Conservation (phyloP, 2,888 invertebrate species). For the Tubulanus polymorphus region DNA sequence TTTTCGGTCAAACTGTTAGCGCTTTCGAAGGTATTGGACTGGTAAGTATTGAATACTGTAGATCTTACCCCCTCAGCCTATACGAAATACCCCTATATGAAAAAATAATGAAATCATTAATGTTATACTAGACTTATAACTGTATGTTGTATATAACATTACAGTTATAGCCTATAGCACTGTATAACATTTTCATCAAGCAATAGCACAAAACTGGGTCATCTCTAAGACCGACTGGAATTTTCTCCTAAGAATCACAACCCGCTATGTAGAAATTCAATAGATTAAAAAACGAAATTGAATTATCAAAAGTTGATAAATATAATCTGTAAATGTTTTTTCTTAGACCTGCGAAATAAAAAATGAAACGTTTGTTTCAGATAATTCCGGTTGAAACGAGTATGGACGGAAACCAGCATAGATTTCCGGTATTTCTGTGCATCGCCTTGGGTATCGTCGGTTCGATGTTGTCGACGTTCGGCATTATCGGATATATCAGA, state of each 20-base stretch:
- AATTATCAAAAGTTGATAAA: too few relatives aligned
- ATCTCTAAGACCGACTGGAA: too few relatives aligned
- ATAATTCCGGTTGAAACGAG: constrained; percentile 51
- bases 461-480: constrained; percentile 35
- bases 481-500: constrained; percentile 41
- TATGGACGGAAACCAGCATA: constrained; percentile 48
- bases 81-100: too few relatives aligned
- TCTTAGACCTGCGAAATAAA: too few relatives aligned
- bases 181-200: not conserved
- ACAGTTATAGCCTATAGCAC: not conserved
- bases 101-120: too few relatives aligned
- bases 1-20: constrained; percentile 44
- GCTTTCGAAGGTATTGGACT: constrained; percentile 50
- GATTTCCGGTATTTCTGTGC: constrained; percentile 40
- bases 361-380: constrained; percentile 26
- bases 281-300: too few relatives aligned
- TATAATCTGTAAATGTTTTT: too few relatives aligned
- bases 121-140: too few relatives aligned
- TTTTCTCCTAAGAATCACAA: too few relatives aligned
- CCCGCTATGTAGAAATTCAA: too few relatives aligned
- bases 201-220: too few relatives aligned
- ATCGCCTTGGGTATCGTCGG: constrained; percentile 32
- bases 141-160: not conserved
- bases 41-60: constrained; percentile 26
- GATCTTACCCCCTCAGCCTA: not conserved